Conservation (phyloP, 2,797 vertebrate species). For the Distichodus sexfasciatus region DNA sequence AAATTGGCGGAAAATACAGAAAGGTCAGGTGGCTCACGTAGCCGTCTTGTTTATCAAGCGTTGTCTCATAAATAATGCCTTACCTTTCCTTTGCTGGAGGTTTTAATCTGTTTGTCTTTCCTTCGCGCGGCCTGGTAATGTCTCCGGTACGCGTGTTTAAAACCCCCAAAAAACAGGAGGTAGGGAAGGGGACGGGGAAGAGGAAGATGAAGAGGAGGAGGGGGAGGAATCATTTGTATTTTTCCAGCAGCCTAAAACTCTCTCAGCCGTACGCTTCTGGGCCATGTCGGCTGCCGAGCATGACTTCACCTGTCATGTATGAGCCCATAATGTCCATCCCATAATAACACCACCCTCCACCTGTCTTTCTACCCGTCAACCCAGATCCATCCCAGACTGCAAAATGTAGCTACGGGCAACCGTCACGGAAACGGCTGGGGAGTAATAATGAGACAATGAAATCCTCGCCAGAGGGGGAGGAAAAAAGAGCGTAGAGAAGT, state of each 20-base stretch:
- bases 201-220: not conserved
- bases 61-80: not conserved
- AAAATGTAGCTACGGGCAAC: slow-evolving; percentile 11
- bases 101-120: slow-evolving; percentile 7
- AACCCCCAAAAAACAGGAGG: too few relatives aligned
- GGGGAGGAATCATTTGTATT: slow-evolving; percentile 40
- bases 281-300: slow-evolving; percentile 39
- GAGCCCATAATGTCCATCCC: slow-evolving; percentile 37
- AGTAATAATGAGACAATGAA: slow-evolving; percentile 23
- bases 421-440: not conserved
- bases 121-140: not conserved
- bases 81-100: not conserved
- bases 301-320: slow-evolving; percentile 51
- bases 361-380: slow-evolving; percentile 22
- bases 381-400: slow-evolving; percentile 1
- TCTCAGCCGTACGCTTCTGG: slow-evolving; percentile 35
- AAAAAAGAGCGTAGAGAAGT: slow-evolving; percentile 13
- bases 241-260: slow-evolving; percentile 37
- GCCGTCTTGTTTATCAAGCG: too few relatives aligned
- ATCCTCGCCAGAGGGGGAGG: slow-evolving; percentile 24
- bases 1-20: too few relatives aligned
- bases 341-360: slow-evolving; percentile 35
- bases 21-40: too few relatives aligned
- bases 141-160: not conserved
- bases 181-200: too few relatives aligned